These are phyloP conservation scores for Venustaconcha ellipsiformis DNA, from an alignment of 1,140 invertebrate genomes.

Conservation along the genomic window DNA sequence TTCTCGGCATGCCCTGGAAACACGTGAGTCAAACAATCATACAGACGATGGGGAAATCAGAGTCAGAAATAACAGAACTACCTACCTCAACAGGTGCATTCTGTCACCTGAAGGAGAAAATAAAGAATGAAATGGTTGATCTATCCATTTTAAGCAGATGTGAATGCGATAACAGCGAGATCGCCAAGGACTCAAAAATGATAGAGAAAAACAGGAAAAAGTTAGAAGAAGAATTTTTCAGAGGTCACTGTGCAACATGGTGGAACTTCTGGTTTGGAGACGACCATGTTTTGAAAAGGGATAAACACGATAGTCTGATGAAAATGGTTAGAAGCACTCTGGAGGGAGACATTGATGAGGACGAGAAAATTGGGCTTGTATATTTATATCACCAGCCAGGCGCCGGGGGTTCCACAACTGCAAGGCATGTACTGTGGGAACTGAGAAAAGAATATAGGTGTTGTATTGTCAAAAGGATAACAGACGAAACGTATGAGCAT, in stretches of 20 bases:
- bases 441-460: slow-evolving; percentile 42
- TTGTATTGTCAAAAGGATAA: slow-evolving; percentile 45
- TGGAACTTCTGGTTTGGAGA: slow-evolving; percentile 47
- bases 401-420: slow-evolving; percentile 53
- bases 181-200: slow-evolving; percentile 9
- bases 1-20: slow-evolving; percentile 42
- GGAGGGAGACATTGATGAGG: slow-evolving; percentile 34
- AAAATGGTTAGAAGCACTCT: slow-evolving; percentile 28
- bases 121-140: slow-evolving; percentile 42
- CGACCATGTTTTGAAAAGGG: slow-evolving; percentile 42
- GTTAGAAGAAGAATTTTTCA: slow-evolving; percentile 44
- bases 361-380: slow-evolving; percentile 40
- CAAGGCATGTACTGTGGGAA: slow-evolving; percentile 52
- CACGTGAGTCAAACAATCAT: slow-evolving; percentile 38
- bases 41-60: slow-evolving; percentile 16
- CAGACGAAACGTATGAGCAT: slow-evolving; percentile 45
- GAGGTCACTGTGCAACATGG: slow-evolving; percentile 43
- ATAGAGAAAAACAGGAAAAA: slow-evolving; percentile 17
- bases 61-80: slow-evolving; percentile 28
- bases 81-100: slow-evolving; percentile 42
- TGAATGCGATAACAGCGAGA: slow-evolving; percentile 33
- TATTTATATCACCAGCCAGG: slow-evolving; percentile 51
- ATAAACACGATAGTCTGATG: slow-evolving; percentile 29
- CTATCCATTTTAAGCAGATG: slow-evolving; percentile 43
- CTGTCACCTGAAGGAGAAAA: slow-evolving; percentile 37